phyloP scores from a whole-genome alignment of 2,888 invertebrate genomes.

The Pheosia gnoma region DNA sequence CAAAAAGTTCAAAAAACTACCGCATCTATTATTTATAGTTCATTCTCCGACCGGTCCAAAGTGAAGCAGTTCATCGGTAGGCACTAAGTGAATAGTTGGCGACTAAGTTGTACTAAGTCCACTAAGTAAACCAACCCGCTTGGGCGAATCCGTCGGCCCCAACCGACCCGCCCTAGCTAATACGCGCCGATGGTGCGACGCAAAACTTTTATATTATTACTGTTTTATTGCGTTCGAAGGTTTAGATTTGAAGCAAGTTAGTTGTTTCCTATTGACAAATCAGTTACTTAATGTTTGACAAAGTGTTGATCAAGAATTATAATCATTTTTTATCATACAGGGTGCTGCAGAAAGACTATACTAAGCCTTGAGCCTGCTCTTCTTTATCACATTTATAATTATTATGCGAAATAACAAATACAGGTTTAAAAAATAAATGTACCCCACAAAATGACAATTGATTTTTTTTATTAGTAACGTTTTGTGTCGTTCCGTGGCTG shows the following conservation, averaged over 20 bases:
- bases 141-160: constrained; percentile 9
- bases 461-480: too few species aligned
- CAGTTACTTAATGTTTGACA: too few species aligned
- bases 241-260: neutral
- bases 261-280: neutral
- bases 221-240: neutral
- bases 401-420: too few species aligned
- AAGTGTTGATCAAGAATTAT: too few species aligned
- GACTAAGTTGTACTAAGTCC: constrained; percentile 44
- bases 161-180: constrained; percentile 11
- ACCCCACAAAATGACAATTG: too few species aligned
- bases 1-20: too few species aligned
- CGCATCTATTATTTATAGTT: constrained; percentile 1
- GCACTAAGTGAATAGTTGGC: constrained; percentile 55
- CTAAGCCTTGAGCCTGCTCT: too few species aligned
- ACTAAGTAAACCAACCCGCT: constrained; percentile 37
- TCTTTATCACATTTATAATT: too few species aligned
- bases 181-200: constrained; percentile 16
- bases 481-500: too few species aligned
- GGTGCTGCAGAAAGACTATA: too few species aligned
- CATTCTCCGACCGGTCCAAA: constrained; percentile 25
- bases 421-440: too few species aligned
- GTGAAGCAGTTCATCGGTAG: constrained; percentile 47
- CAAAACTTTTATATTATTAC: constrained; percentile 4
- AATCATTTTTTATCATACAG: too few species aligned